These are phyloP conservation scores for Ericerus pela DNA, from an alignment of 1,140 invertebrate species.

Conservation along the genomic window DNA sequence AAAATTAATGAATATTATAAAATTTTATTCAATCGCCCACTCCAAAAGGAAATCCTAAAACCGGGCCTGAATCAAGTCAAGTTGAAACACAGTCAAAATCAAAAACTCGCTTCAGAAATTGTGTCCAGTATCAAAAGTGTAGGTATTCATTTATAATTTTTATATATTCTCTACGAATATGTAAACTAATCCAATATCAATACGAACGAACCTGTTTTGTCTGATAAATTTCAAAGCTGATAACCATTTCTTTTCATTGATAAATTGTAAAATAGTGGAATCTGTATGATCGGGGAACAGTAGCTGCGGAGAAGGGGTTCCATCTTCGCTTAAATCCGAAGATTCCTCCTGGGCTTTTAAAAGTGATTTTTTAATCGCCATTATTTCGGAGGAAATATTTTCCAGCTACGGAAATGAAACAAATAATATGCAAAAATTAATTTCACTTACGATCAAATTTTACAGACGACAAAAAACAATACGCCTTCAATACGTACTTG, in stretches of 20 bases:
- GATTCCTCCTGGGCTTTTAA: conserved; percentile 38
- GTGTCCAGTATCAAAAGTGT: no score
- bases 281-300: conserved; percentile 36
- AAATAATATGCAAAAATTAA: conserved; percentile 3
- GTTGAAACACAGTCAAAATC: no score
- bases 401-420: conserved; percentile 31
- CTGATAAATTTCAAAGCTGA: conserved; percentile 46
- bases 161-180: no score
- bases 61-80: no score
- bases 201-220: conserved; percentile 37
- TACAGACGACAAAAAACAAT: background rate
- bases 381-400: conserved; percentile 40
- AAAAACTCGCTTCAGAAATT: no score
- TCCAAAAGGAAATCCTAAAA: no score
- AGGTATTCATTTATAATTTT: no score
- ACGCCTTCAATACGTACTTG: conserved; percentile 27
- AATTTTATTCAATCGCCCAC: no score
- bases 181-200: no score
- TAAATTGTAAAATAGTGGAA: conserved; percentile 40
- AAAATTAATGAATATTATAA: no score
- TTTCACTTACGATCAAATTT: background rate
- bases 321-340: conserved; percentile 38
- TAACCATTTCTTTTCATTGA: conserved; percentile 46
- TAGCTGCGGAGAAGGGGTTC: conserved; percentile 36
- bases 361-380: conserved; percentile 36